Evolutionary conservation across 2,113 vertebrate genomes (phyloP).

Genomic region (Halcyon senegalensis): DNA sequence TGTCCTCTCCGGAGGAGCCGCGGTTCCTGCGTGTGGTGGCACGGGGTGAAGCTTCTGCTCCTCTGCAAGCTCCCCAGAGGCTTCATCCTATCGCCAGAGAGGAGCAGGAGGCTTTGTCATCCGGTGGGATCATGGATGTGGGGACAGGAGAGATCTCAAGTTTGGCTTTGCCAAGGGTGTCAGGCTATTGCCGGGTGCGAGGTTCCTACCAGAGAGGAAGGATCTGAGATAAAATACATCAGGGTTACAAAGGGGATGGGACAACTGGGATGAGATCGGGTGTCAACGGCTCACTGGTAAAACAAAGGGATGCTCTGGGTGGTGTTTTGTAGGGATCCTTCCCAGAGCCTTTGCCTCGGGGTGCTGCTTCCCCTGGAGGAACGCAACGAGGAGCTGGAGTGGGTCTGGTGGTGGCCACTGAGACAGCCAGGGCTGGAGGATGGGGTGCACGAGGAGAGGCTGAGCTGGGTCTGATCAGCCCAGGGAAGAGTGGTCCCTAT

Average conservation of each 20-base stretch:
- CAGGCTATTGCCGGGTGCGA: not conserved
- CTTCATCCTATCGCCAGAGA: rapidly evolving
- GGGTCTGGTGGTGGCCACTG: not conserved
- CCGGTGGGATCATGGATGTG: not conserved
- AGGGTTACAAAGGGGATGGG: not conserved
- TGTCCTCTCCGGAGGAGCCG: not conserved
- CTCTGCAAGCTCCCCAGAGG: not conserved
- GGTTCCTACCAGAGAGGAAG: not conserved
- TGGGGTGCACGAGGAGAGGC: not conserved
- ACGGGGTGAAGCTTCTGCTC: not conserved
- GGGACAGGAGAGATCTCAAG: not conserved
- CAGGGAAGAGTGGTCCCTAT: not conserved
- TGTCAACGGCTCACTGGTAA: not conserved
- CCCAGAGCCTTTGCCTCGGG: not conserved
- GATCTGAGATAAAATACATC: not conserved
- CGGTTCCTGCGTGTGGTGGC: not conserved
- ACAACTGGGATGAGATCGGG: rapidly evolving
- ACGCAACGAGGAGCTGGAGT: not conserved
- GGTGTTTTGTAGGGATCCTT: not conserved
- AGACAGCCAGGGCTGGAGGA: not conserved
- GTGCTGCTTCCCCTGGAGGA: not conserved
- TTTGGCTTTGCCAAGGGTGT: rapidly evolving
- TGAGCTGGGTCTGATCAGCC: not conserved
- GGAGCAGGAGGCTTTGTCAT: not conserved
- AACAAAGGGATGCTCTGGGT: not conserved